Evolutionary conservation across 2,113 vertebrate genomes (phyloP), one percentile per base, ranked within the genome.

Genomic region (Tachuris rubrigastra): DNA sequence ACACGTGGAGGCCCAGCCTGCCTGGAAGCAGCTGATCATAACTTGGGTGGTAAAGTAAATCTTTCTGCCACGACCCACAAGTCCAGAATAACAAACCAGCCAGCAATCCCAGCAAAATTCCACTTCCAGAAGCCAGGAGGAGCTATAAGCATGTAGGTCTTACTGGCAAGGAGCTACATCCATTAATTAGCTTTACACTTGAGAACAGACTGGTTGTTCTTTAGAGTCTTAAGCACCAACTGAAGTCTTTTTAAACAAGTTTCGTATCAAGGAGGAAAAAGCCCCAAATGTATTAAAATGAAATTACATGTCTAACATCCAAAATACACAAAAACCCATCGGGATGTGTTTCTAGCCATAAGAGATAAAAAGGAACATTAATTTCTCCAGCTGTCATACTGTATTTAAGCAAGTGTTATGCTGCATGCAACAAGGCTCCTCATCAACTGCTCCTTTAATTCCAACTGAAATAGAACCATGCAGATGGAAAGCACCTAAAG

Each of bases 81-180:
- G 18, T 27, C 55, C 53, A 85, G 41, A 79, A 50, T 6, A 91
- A 92, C 6, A 47, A 87, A 68, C 3, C 30, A 52, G 69, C 7
- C 5, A 68, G 41, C 5, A 82, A 77, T 21, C 10, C 53, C 53
- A 87, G 62, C 58, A 87, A 87, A 89, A 85, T 89, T 76, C 94
- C 77, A 18, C 82, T 77, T 78, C 12, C 65, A 67, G 96, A 96
- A 96, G 96, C 78, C 96, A 97, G 93, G 93, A 93, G 93, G 95
- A 96, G 96, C 93, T 93, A 10, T n/a, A 91, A 86, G 72, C 93
- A 95, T 85, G 44, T 2, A 62, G 85, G 82, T 77, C 25, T 33
- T 59, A n/a, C 0, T 60, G 79, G 59, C 47, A 74, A 88, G 39
- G 20, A 83, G 33, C 27, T 83, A 35, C 6, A 49, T 3, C 19